Conservation (phyloP, 1,140 invertebrate genomes). For the Probaryconus sp. region DNA sequence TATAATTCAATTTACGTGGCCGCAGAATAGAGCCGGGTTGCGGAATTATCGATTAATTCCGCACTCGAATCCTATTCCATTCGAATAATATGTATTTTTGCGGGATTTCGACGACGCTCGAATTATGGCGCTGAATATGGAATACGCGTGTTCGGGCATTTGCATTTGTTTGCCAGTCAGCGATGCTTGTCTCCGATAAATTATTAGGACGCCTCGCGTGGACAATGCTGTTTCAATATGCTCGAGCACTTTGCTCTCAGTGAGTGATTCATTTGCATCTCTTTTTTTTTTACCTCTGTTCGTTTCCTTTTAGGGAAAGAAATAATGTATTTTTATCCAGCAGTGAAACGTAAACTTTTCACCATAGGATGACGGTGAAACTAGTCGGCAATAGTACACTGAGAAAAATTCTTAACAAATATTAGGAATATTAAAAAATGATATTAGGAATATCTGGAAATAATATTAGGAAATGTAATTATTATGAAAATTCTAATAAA, state of each 20-base stretch:
- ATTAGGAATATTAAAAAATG: too few relatives aligned
- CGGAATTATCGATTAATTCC: constrained; percentile 21
- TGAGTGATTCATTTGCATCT: constrained; percentile 46
- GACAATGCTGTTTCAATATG: constrained; percentile 49
- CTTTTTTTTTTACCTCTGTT: constrained; percentile 16
- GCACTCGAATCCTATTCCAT: constrained; percentile 20
- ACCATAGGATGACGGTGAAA: too few relatives aligned
- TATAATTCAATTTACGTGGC: constrained; percentile 38
- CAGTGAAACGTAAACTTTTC: too few relatives aligned
- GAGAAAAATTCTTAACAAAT: too few relatives aligned
- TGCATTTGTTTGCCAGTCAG: constrained; percentile 54
- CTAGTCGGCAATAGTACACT: too few relatives aligned
- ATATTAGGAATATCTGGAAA: too few relatives aligned
- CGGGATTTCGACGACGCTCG: constrained; percentile 9
- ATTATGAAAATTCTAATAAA: too few relatives aligned
- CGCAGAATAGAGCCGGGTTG: constrained; percentile 19
- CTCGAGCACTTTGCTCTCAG: constrained; percentile 18
- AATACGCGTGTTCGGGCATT: constrained; percentile 44
- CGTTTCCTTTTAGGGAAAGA: too few relatives aligned
- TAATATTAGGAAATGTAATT: too few relatives aligned
- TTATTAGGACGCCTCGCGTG: constrained; percentile 38
- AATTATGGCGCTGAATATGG: constrained; percentile 53
- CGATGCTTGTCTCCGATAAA: constrained; percentile 46
- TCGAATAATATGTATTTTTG: constrained; percentile 25
- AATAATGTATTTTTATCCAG: too few relatives aligned